Evolutionary conservation across 2,888 invertebrate species (phyloP).

Genomic region (Spilosoma lubricipeda): DNA sequence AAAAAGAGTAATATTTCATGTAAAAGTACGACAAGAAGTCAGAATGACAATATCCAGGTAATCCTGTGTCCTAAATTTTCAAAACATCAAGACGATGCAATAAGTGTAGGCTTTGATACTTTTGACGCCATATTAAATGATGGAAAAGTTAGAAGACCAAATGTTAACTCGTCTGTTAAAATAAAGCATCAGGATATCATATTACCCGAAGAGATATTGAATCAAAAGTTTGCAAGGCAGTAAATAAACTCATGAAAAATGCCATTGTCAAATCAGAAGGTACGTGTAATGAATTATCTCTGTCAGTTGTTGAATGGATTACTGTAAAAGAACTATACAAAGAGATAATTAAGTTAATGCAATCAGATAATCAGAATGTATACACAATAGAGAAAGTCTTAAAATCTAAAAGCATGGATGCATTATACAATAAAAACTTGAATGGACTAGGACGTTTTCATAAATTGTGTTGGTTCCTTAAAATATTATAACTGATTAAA

Average conservation of each 20-base stretch:
- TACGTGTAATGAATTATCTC: neutral
- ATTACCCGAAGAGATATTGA: neutral
- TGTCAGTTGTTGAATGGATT: constrained; percentile 1
- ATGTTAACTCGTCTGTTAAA: neutral
- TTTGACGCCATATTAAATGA: neutral
- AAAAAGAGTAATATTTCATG: neutral
- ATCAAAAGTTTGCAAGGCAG: neutral
- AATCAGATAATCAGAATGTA: neutral
- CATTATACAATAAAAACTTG: neutral
- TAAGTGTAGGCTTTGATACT: neutral
- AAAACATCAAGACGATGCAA: constrained; percentile 3
- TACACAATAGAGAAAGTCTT: neutral
- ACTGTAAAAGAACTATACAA: neutral
- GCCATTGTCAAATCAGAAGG: neutral
- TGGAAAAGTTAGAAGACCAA: constrained; percentile 1
- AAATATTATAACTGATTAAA: neutral
- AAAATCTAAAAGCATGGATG: neutral
- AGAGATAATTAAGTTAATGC: neutral
- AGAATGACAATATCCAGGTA: neutral
- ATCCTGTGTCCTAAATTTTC: constrained; percentile 2
- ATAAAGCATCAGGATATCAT: constrained; percentile 5
- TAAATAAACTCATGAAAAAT: constrained; percentile 1
- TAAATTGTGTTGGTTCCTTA: neutral
- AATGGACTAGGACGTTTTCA: neutral
- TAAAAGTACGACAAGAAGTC: neutral